phyloP scores from a whole-genome alignment of 2,797 vertebrate species.

The Sebastes ruberrimus region DNA sequence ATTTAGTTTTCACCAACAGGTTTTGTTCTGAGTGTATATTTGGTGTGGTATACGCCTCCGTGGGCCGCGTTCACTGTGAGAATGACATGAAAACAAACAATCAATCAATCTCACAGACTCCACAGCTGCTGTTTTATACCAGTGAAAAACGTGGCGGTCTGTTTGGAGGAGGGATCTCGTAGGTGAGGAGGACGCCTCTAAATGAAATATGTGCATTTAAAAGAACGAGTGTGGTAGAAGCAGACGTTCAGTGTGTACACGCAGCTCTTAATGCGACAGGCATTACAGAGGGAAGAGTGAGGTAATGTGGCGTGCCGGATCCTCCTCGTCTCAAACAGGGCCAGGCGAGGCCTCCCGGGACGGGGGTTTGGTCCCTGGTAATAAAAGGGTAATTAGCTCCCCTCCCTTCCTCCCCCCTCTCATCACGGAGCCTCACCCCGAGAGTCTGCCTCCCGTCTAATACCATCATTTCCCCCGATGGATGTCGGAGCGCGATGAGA shows the following conservation, averaged over 20 bases:
- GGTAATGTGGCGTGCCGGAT: constrained; percentile 61
- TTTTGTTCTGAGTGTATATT: not conserved
- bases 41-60: not conserved
- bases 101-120: not conserved
- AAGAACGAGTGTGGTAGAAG: not conserved
- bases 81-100: not conserved
- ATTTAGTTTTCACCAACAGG: not conserved
- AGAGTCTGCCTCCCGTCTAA: constrained; percentile 66
- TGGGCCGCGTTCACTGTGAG: not conserved
- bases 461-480: constrained; percentile 75
- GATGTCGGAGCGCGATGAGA: constrained; percentile 63
- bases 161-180: not conserved
- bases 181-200: not conserved
- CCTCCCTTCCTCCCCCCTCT: constrained; percentile 44
- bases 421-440: constrained; percentile 62
- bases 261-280: constrained; percentile 41
- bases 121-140: not conserved
- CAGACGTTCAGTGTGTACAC: not conserved
- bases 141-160: not conserved
- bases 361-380: constrained; percentile 55
- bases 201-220: constrained; percentile 1
- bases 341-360: constrained; percentile 65
- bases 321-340: constrained; percentile 65
- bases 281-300: constrained; percentile 23
- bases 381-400: constrained; percentile 79